Base-by-base conservation (phyloP, 2,888 invertebrate genomes). In the Pristionchus japonicus region DNA sequence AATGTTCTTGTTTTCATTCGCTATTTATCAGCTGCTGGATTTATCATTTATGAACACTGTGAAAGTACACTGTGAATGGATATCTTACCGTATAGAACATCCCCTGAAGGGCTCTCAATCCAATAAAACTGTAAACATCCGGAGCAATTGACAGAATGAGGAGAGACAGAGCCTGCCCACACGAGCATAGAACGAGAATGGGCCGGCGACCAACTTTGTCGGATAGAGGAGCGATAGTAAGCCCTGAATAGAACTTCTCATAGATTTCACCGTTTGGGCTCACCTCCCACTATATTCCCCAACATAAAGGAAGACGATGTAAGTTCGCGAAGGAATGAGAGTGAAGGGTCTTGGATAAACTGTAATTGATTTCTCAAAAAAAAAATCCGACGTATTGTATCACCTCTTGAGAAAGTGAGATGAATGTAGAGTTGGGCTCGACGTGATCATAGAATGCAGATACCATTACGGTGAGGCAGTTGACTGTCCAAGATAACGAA, bases 401-500 rank as follows among this genome's bases (percentile, higher is more conserved):
- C 20, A 83, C 82, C 52, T 83, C 82, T 52, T 83, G 43, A 17
- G 82, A 83, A 2, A 89, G n/a, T 13, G 88, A 64, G 1, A 85
- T 15, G 37, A 90, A 89, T n/a, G 77, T 87, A 9, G 89, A 88
- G 43, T 90, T 90, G 20, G 74, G 88, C 13, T 83, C 82, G 9
- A 43, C 43, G 47, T 87, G 88, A 47, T 90, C 88, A 80, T 90
- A 85, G 64, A 90, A 90, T 0, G 90, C 89, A 0, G 90, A 88
- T 43, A 89, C 89, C 27, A 90, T 86, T 1, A 89, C 89, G 4
- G 89, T 89, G 83, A 89, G 88, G 23, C 90, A 90, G 23, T 90
- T 83, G 15, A 89, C 89, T 20, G 89, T 64, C 90, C 90, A 90
- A 0, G 89, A 88, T 15, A 90, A 85, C 23, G 89, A 89, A 49